Conservation (phyloP, 2,113 vertebrate genomes). For the Oriolus oriolus region DNA sequence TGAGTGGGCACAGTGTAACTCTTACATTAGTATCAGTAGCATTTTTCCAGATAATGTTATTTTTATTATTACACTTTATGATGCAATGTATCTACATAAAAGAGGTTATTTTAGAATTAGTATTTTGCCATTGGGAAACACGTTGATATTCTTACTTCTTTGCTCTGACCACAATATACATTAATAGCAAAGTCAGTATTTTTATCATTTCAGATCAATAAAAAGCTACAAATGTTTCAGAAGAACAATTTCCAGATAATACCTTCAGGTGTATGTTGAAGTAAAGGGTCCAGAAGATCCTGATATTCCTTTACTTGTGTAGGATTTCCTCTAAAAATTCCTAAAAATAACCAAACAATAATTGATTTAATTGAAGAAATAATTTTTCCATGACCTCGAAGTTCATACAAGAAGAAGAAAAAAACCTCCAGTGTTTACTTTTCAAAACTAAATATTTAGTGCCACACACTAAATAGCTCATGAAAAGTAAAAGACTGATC, state of each 20-base stretch:
- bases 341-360: conserved; percentile 66
- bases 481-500: not conserved
- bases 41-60: not conserved
- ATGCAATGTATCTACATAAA: not conserved
- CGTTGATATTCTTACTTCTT: not conserved
- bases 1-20: not conserved
- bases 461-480: not conserved
- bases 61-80: not conserved
- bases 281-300: conserved; percentile 83
- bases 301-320: conserved; percentile 91
- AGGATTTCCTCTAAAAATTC: conserved; percentile 87
- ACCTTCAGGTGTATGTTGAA: conserved; percentile 90
- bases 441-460: not conserved
- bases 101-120: not conserved
- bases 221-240: not conserved
- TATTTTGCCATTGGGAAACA: not conserved
- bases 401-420: not conserved
- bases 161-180: not conserved
- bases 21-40: not conserved
- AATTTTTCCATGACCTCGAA: not conserved
- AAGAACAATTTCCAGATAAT: not conserved
- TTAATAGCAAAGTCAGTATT: not conserved
- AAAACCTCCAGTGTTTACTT: not conserved
- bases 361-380: not conserved
- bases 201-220: not conserved